Percentiles rank a stretch among this genome's conserved stretches.
phyloP scores from a whole-genome alignment of 1,140 invertebrate genomes.

The Pseudomyrmex flavicornis region DNA sequence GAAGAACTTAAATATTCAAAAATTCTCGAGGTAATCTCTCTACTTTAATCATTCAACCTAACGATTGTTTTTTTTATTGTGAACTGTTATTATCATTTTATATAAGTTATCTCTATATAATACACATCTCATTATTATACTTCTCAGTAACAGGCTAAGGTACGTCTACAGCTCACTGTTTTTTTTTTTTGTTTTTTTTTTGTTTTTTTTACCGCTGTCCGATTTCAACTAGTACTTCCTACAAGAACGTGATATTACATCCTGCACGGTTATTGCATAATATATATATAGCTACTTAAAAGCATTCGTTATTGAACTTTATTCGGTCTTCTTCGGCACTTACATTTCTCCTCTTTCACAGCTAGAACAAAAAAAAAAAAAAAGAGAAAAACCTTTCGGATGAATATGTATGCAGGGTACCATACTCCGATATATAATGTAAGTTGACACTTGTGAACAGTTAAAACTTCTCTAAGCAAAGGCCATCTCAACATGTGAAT shows the following conservation, averaged over 20 bases:
- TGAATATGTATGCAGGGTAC: constrained; percentile 16
- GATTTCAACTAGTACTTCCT: constrained; percentile 33
- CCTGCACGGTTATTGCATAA: constrained; percentile 8
- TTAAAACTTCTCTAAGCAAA: constrained; percentile 72
- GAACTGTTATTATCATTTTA: not conserved
- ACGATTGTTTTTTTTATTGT: constrained; percentile 7
- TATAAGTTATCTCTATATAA: constrained; percentile 69
- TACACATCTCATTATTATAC: constrained; percentile 67
- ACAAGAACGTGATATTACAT: constrained; percentile 46
- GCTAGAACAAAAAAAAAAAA: constrained; percentile 2
- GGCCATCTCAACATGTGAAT: constrained; percentile 66
- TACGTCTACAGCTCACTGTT: constrained; percentile 44
- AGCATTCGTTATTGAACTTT: constrained; percentile 53
- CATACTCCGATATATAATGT: constrained; percentile 1
- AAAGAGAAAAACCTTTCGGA: not conserved
- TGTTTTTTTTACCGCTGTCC: constrained; percentile 5
- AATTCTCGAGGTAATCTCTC: not conserved
- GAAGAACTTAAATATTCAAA: not conserved
- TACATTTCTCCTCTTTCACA: not conserved
- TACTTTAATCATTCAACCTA: not conserved
- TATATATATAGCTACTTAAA: constrained; percentile 38
- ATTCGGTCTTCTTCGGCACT: constrained; percentile 3
- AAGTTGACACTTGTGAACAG: constrained; percentile 58
- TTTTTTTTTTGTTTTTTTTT: too few relatives aligned
- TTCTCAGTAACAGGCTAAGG: constrained; percentile 61